Evolutionary conservation across 2,113 vertebrate genomes (phyloP), one percentile per base, ranked within the genome.

Genomic region (Lampris incognitus): DNA sequence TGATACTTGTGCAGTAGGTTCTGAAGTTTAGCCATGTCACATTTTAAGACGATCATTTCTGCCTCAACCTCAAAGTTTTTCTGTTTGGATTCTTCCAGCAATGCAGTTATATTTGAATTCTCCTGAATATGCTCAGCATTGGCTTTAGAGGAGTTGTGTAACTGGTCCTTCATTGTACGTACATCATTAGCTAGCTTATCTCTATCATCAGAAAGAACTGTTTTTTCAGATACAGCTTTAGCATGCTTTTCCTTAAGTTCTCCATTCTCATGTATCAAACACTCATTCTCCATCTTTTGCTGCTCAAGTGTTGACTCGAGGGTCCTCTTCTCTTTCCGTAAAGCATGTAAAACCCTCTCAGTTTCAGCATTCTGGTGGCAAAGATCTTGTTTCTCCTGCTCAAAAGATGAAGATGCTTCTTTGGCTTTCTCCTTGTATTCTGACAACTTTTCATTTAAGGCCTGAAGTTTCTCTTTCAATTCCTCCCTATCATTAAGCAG

Each of bases 301-400:
- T 95, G 91, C 6, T 89, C 85, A 1, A 93, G 82, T 0, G 86
- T 91, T 9, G 83, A 89, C 79, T 96, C 93, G 57, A 99, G 71
- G 1, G 78, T 74, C 37, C 91, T 88, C 67, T 95, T 97, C 71
- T 97, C 96, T 75, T 94, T 94, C 41, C 94, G 72, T 58, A 96
- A 67, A 13, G 60, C 79, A 59, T 95, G 92, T 0, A 94, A 88
- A 39, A 90, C 85, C 78, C 92, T 96, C 79, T 95, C 93, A 1
- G 90, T 66, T 72, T 95, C 94, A 0, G 91, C 24, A 0, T 69
- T 82, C 75, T 95, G 95, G 67, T 72, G 61, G 68, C 59, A 44
- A 40, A 87, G 63, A 2, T 74, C 38, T 61, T 95, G 93, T 64
- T 94, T 96, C 83, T 97, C 95, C 39, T 93, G 90, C 66, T 88